phyloP scores from a whole-genome alignment of 2,888 invertebrate genomes.

The Apodemia zela region DNA sequence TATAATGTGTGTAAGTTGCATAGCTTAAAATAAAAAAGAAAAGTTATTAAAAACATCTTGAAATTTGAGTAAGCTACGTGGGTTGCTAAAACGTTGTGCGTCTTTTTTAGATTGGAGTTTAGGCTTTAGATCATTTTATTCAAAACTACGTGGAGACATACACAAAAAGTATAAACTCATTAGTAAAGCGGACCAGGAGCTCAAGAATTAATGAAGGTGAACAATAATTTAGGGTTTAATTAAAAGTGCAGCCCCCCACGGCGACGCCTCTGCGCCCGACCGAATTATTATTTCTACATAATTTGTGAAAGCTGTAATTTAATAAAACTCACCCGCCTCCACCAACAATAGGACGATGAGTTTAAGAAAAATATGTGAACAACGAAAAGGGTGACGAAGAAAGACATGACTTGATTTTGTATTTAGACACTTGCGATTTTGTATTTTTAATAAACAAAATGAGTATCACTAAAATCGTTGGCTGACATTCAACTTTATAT shows the following conservation, averaged over 20 bases:
- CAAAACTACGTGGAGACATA: conserved; percentile 32
- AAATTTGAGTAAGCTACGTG: background rate
- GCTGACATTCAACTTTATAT: background rate
- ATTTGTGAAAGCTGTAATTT: conserved; percentile 76
- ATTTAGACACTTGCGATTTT: background rate
- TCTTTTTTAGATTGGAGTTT: background rate
- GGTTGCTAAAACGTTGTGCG: background rate
- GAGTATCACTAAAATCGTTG: background rate
- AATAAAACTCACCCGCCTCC: conserved; percentile 59
- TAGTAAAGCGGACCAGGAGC: conserved; percentile 71
- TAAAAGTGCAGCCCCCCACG: conserved; percentile 74
- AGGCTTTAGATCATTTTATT: background rate
- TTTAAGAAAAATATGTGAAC: conserved; percentile 33
- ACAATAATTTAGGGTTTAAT: conserved; percentile 80
- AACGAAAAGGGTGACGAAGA: conserved; percentile 6
- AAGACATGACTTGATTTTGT: conserved; percentile 21
- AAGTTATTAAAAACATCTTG: conserved; percentile 1
- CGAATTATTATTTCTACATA: conserved; percentile 71
- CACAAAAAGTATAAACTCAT: conserved; percentile 77
- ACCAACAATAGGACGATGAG: conserved; percentile 37
- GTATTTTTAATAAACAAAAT: background rate
- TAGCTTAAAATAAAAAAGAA: conserved; percentile 6
- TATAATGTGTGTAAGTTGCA: background rate
- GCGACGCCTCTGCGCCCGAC: conserved; percentile 57
- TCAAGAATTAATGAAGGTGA: conserved; percentile 77